These are phyloP conservation scores for Argyresthia albistria DNA, from an alignment of 2,888 invertebrate species.

Conservation along the genomic window DNA sequence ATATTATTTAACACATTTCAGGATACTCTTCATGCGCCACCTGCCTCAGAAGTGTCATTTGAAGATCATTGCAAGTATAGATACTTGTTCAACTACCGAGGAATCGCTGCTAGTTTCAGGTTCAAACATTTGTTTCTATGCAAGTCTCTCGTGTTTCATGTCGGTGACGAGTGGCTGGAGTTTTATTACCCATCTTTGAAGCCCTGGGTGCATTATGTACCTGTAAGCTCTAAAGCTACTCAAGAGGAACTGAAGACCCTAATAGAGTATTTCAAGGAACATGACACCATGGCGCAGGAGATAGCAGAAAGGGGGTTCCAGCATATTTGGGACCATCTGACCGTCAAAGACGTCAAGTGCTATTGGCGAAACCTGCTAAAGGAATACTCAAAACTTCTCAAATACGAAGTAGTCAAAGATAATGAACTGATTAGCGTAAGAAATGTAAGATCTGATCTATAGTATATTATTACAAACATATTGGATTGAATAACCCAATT, in stretches of 20 bases:
- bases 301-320: slow-evolving; percentile 88
- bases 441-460: slow-evolving; percentile 3
- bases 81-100: slow-evolving; percentile 96
- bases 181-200: slow-evolving; percentile 93
- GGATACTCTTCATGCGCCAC: slow-evolving; percentile 89
- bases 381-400: slow-evolving; percentile 81
- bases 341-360: slow-evolving; percentile 85
- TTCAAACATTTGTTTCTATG: slow-evolving; percentile 96
- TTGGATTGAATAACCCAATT: neutral
- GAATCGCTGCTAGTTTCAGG: slow-evolving; percentile 98
- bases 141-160: slow-evolving; percentile 93
- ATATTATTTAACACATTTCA: slow-evolving; percentile 37
- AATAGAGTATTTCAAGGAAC: slow-evolving; percentile 56
- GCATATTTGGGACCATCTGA: slow-evolving; percentile 88
- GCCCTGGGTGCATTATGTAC: slow-evolving; percentile 97
- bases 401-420: slow-evolving; percentile 75
- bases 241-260: slow-evolving; percentile 80
- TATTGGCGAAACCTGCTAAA: slow-evolving; percentile 88
- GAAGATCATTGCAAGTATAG: slow-evolving; percentile 95
- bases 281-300: slow-evolving; percentile 68
- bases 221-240: slow-evolving; percentile 76
- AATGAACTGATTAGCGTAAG: slow-evolving; percentile 67
- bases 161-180: slow-evolving; percentile 94
- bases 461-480: slow-evolving; percentile 9
- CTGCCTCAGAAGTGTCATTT: slow-evolving; percentile 89